Evolutionary conservation across 2,888 invertebrate genomes (phyloP), one percentile per base, ranked within the genome.

Genomic region (Apomyelois bistriatella): DNA sequence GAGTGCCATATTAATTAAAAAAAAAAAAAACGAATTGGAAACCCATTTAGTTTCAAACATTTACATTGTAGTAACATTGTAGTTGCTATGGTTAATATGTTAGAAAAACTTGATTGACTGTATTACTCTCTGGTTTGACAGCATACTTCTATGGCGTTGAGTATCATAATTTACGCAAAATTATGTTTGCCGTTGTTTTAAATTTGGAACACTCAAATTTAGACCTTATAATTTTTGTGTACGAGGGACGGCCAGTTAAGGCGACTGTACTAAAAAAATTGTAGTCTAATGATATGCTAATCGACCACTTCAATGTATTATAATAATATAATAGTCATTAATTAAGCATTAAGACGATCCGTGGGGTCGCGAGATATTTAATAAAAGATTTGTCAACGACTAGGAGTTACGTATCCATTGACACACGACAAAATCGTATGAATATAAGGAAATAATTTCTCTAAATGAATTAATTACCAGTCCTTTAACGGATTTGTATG

Each of bases 381-480:
- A 80, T 79, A 79, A 77, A 76, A 82, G 80, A 82, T 83, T 85
- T 86, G 86, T 85, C 85, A 83, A 79, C 78, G 72, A 79, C 82
- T 71, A 67, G 54, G 38, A 49, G 13, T 61, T 43, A 48, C 43
- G 76, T 78, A 59, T 74, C 74, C 86, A 76, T 72, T 74, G 63
- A 56, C 38, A 22, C 15, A 47, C 47, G 40, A 40, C 22, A 22
- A 22, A 22, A 22, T 22, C 22, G 22, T 22, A 5, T 22, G 22
- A 22, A 22, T 3, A 3, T 22, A 5, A 22, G 22, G 22, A 2
- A 22, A 22, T 22, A 22, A 22, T 2, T 22, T 22, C 22, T 22
- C n/a, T n/a, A n/a, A n/a, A n/a, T n/a, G n/a, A n/a, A n/a, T n/a
- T n/a, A n/a, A n/a, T n/a, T n/a, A n/a, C n/a, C n/a, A n/a, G n/a